phyloP scores from a whole-genome alignment of 2,797 vertebrate species.

The Hippocampus kuda region DNA sequence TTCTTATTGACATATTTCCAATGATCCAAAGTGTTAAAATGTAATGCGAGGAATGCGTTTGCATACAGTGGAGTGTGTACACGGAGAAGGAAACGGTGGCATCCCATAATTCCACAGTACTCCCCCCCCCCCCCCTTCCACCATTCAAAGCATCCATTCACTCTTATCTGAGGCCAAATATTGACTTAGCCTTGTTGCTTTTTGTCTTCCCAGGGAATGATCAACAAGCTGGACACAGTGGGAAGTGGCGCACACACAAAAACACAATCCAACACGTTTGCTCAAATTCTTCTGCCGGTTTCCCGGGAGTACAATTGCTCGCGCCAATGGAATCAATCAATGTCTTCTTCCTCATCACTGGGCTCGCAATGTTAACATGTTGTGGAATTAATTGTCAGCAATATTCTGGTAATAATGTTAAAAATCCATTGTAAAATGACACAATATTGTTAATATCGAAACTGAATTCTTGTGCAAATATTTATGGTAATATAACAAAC shows the following conservation, averaged over 20 bases:
- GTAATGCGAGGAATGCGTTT: not conserved
- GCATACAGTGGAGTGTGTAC: conserved; percentile 1
- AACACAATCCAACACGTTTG: not conserved
- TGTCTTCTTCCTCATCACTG: no score
- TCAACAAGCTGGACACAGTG: conserved; percentile 3
- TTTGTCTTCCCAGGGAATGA: conserved; percentile 1
- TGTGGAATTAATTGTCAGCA: no score
- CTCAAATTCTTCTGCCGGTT: not conserved
- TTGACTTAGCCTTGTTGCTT: conserved; percentile 50
- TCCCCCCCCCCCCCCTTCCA: not conserved
- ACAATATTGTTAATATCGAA: no score
- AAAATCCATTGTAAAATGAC: no score
- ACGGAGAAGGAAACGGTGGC: conserved; percentile 28
- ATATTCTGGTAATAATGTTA: no score
- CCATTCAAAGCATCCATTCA: conserved; percentile 34
- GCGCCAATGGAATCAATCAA: not conserved
- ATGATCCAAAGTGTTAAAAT: not conserved
- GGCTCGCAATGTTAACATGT: no score
- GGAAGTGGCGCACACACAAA: not conserved
- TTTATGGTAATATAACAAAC: no score
- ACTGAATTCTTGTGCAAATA: no score
- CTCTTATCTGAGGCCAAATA: conserved; percentile 62
- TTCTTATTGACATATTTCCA: not conserved
- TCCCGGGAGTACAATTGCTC: not conserved
- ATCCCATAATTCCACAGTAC: conserved; percentile 17